These are phyloP conservation scores for Emydoidea blandingii DNA, from an alignment of 2,797 vertebrate species.

Conservation along the genomic window DNA sequence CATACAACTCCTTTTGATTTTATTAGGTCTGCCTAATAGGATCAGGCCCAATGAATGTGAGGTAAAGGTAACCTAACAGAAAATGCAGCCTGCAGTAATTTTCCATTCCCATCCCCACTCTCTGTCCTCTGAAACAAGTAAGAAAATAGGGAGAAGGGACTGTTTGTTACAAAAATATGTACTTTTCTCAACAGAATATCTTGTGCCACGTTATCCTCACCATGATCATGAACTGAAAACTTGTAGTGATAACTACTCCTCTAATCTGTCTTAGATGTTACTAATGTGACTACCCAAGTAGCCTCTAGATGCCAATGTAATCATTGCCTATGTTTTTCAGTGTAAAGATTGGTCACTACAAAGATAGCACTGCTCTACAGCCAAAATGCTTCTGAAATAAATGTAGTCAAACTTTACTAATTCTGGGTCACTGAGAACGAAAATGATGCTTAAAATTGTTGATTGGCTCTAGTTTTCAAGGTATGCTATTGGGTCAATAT, in stretches of 20 bases:
- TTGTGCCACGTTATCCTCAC: accelerated
- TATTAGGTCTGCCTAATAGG: background rate
- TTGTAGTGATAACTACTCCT: accelerated
- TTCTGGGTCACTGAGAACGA: no score
- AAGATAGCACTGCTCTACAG: no score
- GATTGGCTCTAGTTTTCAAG: no score
- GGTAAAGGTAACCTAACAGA: conserved; percentile 9
- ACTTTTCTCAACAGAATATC: background rate
- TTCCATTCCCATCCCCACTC: conserved; percentile 51
- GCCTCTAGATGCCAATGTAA: background rate
- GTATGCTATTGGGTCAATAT: no score
- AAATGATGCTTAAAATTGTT: no score
- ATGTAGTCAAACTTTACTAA: no score
- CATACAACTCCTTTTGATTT: background rate
- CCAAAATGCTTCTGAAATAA: no score
- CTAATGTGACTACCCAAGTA: background rate
- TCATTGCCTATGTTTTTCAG: background rate
- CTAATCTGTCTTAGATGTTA: accelerated
- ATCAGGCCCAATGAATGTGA: background rate
- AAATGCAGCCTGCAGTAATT: conserved; percentile 36
- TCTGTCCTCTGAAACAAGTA: conserved; percentile 55
- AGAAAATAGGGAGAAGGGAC: background rate
- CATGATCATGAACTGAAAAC: background rate
- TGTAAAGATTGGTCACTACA: background rate
- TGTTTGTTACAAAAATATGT: background rate